These are phyloP conservation scores for Nerophis ophidion DNA, from an alignment of 2,113 vertebrate species.

Conservation along the genomic window DNA sequence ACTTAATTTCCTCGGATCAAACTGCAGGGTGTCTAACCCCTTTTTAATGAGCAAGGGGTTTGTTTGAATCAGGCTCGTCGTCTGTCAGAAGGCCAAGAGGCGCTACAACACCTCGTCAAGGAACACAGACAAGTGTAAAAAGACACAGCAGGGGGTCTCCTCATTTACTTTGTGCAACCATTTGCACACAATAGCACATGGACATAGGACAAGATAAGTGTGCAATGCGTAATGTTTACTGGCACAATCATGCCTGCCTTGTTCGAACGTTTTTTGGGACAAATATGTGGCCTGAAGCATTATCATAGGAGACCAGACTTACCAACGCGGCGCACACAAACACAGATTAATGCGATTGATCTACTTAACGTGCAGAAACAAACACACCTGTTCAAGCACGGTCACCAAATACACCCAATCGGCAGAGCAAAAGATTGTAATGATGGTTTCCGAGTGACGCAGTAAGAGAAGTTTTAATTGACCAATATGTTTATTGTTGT, in stretches of 20 bases:
- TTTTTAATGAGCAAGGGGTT: conserved; percentile 8
- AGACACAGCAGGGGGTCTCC: too few species aligned
- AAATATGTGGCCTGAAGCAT: background rate
- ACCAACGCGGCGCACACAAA: background rate
- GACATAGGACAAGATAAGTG: background rate
- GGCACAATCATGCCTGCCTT: background rate
- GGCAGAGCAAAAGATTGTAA: background rate
- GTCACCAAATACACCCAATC: background rate
- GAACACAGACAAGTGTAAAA: too few species aligned
- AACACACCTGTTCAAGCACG: conserved; percentile 1
- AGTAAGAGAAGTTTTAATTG: too few species aligned
- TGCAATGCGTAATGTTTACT: background rate
- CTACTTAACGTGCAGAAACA: background rate
- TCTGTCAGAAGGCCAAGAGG: too few species aligned
- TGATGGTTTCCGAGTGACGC: too few species aligned
- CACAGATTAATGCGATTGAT: background rate
- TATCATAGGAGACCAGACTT: background rate
- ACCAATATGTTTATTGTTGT: too few species aligned
- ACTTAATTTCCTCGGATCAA: background rate
- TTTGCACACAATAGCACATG: background rate
- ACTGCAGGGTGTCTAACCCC: background rate
- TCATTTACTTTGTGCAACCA: too few species aligned
- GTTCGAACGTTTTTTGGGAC: background rate
- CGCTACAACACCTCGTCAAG: background rate
- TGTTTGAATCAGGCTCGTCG: background rate